phyloP scores from a whole-genome alignment of 2,888 invertebrate species.

The Meteorus cinctellus region DNA sequence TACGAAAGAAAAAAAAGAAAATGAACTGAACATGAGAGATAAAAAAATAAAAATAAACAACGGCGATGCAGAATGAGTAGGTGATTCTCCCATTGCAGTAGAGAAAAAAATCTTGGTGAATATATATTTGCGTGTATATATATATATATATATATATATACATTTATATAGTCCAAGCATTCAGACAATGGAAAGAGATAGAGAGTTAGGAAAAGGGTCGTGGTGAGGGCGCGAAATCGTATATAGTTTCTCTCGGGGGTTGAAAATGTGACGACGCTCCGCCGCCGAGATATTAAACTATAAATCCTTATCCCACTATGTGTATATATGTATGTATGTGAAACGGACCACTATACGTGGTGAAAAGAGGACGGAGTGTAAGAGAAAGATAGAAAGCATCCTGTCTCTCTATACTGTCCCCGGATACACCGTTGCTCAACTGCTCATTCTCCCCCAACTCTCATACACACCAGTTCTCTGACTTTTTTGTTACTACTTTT shows the following conservation, averaged over 20 bases:
- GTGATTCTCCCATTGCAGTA: slow-evolving; percentile 16
- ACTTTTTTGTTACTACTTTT: slow-evolving; percentile 45
- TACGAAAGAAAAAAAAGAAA: slow-evolving; percentile 22
- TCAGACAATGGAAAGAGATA: slow-evolving; percentile 7
- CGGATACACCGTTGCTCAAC: slow-evolving; percentile 50
- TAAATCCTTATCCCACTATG: slow-evolving; percentile 72
- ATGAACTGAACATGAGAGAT: slow-evolving; percentile 8
- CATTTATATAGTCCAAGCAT: background rate
- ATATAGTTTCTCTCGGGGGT: slow-evolving; percentile 46
- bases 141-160: background rate
- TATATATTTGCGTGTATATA: background rate
- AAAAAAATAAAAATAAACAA: slow-evolving; percentile 32
- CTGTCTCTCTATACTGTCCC: slow-evolving; percentile 54
- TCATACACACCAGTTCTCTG: slow-evolving; percentile 12
- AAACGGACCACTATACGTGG: slow-evolving; percentile 60
- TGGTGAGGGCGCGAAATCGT: slow-evolving; percentile 45
- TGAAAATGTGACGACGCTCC: slow-evolving; percentile 56
- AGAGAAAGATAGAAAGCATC: slow-evolving; percentile 23
- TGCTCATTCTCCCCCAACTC: slow-evolving; percentile 35
- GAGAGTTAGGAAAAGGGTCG: slow-evolving; percentile 33
- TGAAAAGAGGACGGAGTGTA: background rate
- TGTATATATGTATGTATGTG: background rate
- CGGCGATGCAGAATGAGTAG: slow-evolving; percentile 39
- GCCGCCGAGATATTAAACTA: slow-evolving; percentile 73
- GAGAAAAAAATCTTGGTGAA: slow-evolving; percentile 5